Percentiles rank a stretch among this genome's conserved stretches.
Evolutionary conservation across 2,113 vertebrate genomes (phyloP).

Genomic region (Rhombomys opimus): DNA sequence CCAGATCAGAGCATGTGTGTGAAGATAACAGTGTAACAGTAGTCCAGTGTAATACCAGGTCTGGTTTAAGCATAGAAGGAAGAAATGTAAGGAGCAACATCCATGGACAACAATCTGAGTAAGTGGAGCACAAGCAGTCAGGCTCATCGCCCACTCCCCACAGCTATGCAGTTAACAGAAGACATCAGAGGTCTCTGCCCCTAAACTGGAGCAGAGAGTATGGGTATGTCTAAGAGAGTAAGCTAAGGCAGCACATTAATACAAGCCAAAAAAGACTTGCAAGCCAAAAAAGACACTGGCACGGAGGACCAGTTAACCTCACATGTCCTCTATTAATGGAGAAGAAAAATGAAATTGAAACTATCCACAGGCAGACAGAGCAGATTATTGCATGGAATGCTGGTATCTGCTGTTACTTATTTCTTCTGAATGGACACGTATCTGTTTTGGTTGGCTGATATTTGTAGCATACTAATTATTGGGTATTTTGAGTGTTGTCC

Average conservation of each 20-base stretch:
- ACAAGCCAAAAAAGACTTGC: neutral
- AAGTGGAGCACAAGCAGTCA: neutral
- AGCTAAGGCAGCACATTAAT: neutral
- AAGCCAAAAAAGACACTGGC: neutral
- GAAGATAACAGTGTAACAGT: neutral
- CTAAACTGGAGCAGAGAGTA: neutral
- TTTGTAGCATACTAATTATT: neutral
- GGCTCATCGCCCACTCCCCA: neutral
- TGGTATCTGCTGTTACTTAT: neutral
- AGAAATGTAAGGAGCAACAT: conserved; percentile 1
- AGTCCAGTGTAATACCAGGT: neutral
- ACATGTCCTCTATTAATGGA: neutral
- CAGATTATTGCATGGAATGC: neutral
- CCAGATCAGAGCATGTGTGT: neutral
- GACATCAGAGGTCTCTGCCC: neutral
- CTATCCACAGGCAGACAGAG: neutral
- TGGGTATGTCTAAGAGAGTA: neutral
- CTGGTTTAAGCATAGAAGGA: conserved; percentile 29
- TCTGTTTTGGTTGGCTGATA: conserved; percentile 8
- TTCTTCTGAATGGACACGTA: conserved; percentile 2
- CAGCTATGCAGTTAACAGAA: neutral
- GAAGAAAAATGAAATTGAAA: neutral
- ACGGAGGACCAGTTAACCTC: neutral
- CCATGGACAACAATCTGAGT: neutral
- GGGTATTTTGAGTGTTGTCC: conserved; percentile 9